Conservation (phyloP, 2,113 vertebrate genomes). For the Phylloscopus trochilus region DNA sequence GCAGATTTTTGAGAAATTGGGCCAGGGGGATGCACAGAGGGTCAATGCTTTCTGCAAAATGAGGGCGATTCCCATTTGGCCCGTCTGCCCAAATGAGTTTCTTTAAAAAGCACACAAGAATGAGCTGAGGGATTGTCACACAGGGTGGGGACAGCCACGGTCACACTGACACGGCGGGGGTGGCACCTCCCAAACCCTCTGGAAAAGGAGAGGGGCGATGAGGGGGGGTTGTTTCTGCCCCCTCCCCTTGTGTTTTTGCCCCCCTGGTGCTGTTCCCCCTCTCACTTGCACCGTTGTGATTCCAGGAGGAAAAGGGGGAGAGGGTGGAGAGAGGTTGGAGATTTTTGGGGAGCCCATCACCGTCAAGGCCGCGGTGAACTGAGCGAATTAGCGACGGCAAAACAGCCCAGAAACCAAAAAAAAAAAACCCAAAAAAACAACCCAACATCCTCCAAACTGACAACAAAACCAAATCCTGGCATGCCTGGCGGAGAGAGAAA, state of each 20-base stretch:
- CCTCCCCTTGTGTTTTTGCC: neutral
- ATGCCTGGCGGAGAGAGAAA: neutral
- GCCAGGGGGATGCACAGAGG: neutral
- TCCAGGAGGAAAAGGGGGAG: neutral
- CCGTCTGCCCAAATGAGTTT: neutral
- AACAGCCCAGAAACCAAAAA: neutral
- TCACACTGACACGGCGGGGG: fast-evolving
- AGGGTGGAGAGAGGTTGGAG: neutral
- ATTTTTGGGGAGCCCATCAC: neutral
- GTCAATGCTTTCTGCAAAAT: fast-evolving
- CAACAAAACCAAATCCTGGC: neutral
- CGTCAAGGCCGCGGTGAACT: fast-evolving
- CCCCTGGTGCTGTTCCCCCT: neutral
- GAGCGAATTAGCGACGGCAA: neutral
- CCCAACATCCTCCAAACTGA: neutral
- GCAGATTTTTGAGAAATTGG: neutral
- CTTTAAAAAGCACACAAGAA: neutral
- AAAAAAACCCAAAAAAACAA: neutral
- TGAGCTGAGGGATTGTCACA: neutral
- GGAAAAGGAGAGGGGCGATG: fast-evolving
- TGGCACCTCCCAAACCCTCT: neutral
- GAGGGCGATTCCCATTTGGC: fast-evolving
- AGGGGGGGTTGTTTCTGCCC: neutral
- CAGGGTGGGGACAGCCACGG: fast-evolving
- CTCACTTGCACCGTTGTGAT: fast-evolving